Evolutionary conservation across 2,797 vertebrate species (phyloP), one percentile per base, ranked within the genome.

Genomic region (Coranthus polyacanthus): DNA sequence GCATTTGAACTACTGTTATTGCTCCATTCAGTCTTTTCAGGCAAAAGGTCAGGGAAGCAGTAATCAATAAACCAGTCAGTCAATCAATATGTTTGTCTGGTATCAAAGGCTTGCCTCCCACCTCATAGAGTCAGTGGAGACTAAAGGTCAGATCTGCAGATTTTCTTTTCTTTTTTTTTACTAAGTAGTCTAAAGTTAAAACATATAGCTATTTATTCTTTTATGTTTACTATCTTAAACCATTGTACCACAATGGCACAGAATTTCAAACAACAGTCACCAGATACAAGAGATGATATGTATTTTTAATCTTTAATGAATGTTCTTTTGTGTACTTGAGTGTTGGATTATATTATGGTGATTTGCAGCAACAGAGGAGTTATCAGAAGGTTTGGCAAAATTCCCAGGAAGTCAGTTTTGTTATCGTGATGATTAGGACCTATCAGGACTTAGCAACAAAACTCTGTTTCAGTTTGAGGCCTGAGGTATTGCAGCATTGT

Each of bases 31-130:
- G 34, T 49, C 4, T 74, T 72, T 61, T 46, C 51, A 72, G 41
- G 20, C 20, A 56, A 61, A 77, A 81, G 55, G 51, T 72, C 46
- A 38, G 42, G 32, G 56, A 46, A 66, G 32, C 43, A 4, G 49
- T 58, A 50, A 82, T 65, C 52, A 63, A 50, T 67, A 37, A 38
- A 42, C 16, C 41, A 50, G 22, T 32, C 59, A 32, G 29, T 66
- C 29, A 44, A 29, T 77, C 56, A 41, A 26, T 71, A 63, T 63
- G 26, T 54, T 62, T 60, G 62, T 74, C 72, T 78, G 9, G n/a
- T 57, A 72, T 75, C 34, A 72, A 75, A 65, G n/a, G 26, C 32
- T 37, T 20, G 11, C 1, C 10, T 50, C 24, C 21, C 22, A 55
- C 12, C 42, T 34, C 13, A 22, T 20, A 58, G 46, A 57, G 24